phyloP scores from a whole-genome alignment of 2,888 invertebrate species.

The Apantesis nais region DNA sequence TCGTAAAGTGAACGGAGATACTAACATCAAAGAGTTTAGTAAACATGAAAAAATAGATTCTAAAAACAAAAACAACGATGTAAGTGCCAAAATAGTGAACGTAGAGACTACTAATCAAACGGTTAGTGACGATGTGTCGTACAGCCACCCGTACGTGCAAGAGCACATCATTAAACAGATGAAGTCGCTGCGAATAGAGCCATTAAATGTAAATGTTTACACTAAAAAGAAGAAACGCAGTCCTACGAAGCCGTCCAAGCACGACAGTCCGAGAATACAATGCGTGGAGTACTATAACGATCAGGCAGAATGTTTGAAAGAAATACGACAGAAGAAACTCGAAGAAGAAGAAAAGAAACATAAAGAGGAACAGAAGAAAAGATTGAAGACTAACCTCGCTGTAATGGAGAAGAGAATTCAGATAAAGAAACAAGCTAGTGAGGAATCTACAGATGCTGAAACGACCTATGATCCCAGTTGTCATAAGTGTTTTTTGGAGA shows the following conservation, averaged over 20 bases:
- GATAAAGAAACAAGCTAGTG: conserved; percentile 71
- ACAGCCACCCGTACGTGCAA: conserved; percentile 74
- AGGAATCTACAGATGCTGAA: conserved; percentile 78
- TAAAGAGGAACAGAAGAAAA: conserved; percentile 70
- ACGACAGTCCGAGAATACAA: conserved; percentile 57
- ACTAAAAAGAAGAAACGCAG: conserved; percentile 70
- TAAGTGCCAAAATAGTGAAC: conserved; percentile 65
- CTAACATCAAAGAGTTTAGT: conserved; percentile 74
- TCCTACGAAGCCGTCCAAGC: conserved; percentile 76
- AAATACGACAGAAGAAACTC: conserved; percentile 71
- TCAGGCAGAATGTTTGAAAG: conserved; percentile 86
- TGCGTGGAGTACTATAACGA: conserved; percentile 88
- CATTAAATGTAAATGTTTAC: conserved; percentile 72
- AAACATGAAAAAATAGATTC: conserved; percentile 75
- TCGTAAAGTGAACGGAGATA: conserved; percentile 74
- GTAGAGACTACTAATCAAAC: conserved; percentile 56
- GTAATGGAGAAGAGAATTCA: conserved; percentile 71
- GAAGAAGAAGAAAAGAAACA: conserved; percentile 73
- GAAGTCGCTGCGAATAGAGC: conserved; percentile 79
- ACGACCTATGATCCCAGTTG: conserved; percentile 73
- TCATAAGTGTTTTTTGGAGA: conserved; percentile 82
- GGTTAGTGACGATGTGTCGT: conserved; percentile 65
- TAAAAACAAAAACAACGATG: conserved; percentile 72
- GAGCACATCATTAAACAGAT: conserved; percentile 83
- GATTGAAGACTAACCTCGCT: conserved; percentile 66